A percentile compares a stretch with the other conserved stretches of the same genome.
Conservation (phyloP, 2,113 vertebrate genomes). For the Copsychus sechellarum region DNA sequence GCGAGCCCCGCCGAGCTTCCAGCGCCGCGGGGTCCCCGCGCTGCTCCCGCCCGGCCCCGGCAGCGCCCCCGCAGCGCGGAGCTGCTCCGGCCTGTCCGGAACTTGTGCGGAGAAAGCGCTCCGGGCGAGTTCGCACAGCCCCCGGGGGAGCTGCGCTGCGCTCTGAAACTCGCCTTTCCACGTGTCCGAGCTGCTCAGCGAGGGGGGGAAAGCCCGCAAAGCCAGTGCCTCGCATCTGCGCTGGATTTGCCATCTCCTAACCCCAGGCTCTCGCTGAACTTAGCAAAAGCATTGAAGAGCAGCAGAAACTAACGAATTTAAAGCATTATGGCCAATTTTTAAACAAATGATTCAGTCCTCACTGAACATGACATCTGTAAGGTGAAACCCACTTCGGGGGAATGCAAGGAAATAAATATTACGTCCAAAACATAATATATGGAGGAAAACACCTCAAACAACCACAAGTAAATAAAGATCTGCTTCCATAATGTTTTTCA, state of each 20-base stretch:
- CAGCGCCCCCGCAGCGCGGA: background rate
- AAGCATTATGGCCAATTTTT: background rate
- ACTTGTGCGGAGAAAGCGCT: background rate
- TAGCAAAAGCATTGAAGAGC: background rate
- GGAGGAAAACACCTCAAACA: rapidly evolving
- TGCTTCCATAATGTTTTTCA: background rate
- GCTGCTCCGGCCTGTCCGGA: rapidly evolving
- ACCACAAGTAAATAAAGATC: background rate
- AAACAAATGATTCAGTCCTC: background rate
- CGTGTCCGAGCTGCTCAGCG: background rate
- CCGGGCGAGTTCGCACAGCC: rapidly evolving
- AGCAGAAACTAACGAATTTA: background rate
- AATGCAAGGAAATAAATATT: background rate
- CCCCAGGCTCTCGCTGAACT: background rate
- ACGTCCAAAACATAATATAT: background rate
- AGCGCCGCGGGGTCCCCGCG: background rate
- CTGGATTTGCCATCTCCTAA: background rate
- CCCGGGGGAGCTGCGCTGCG: background rate
- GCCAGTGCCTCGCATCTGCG: background rate
- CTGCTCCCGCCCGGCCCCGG: background rate
- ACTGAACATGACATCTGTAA: background rate
- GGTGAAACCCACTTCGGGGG: background rate
- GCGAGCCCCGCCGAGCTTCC: rapidly evolving
- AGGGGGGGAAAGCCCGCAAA: rapidly evolving
- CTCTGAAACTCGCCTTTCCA: rapidly evolving